Base-by-base conservation (phyloP, 2,113 vertebrate species). In the Eulemur rufifrons region DNA sequence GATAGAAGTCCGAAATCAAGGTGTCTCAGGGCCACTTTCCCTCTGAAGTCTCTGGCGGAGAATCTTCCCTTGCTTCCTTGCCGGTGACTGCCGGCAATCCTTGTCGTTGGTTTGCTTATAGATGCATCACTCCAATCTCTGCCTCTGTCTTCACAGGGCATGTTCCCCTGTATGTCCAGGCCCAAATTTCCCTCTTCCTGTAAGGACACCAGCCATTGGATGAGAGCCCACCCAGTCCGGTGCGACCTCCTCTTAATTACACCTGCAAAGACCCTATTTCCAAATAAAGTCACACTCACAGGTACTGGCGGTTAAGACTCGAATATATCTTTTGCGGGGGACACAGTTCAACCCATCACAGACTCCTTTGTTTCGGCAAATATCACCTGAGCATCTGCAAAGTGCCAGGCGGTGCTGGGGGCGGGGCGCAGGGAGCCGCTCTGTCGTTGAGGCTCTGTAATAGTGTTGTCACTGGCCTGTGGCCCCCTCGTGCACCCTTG, bases 81-180 rank as follows among this genome's bases (percentile, higher is more conserved):
- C 59, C 14, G 1, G 81, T n/a, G 86, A 68, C 86, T 73, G 47
- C 52, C 17, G 18, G 32, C 12, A n/a, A 8, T n/a, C 52, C 9
- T n/a, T 11, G 29, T 13, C 0, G 0, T 25, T 63, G 23, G 23
- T 25, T 29, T 56, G 42, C 32, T 85, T 45, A 11, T 11, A 7
- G 14, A 17, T 10, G n/a, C 37, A 4, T 9, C 64, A 2, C 20
- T 76, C 34, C n/a, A 8, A 2, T 32, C 29, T 92, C 69, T 61
- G 45, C 4, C 17, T 69, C 61, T 0, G 0, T 14, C 54, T 73
- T 56, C 56, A 20, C 18, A 34, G 1, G 6, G 8, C 11, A 11
- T 6, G 37, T 73, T n/a, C 61, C 34, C 29, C 37, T n/a, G 37
- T 25, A 7, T 50, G 34, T 74, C 89, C 45, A 64, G 32, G 89